These are phyloP conservation scores for Troglohyphantes excavatus DNA, from an alignment of 2,888 invertebrate genomes.

Conservation along the genomic window DNA sequence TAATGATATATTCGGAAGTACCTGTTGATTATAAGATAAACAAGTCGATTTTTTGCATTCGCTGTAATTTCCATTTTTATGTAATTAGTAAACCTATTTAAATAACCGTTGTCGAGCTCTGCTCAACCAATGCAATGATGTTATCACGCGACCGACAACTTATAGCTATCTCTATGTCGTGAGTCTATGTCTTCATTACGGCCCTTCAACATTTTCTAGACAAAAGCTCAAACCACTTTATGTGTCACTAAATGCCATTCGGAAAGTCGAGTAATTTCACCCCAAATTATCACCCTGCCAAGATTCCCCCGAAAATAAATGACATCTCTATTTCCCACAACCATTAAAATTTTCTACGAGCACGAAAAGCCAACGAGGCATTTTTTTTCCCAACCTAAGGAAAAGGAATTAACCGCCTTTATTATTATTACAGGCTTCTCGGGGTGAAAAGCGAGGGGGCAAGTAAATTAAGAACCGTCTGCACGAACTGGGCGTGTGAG, in stretches of 20 bases:
- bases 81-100: too few relatives aligned
- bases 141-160: too few relatives aligned
- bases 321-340: background rate
- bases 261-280: background rate
- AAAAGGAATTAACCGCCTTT: slow-evolving; percentile 14
- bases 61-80: too few relatives aligned
- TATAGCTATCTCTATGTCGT: too few relatives aligned
- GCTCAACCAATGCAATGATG: too few relatives aligned
- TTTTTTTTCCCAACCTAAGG: background rate
- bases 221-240: background rate
- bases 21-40: too few relatives aligned
- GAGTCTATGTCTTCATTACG: too few relatives aligned
- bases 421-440: background rate
- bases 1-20: too few relatives aligned
- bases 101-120: too few relatives aligned
- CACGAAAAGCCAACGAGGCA: background rate
- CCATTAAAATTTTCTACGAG: background rate
- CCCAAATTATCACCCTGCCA: background rate
- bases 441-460: slow-evolving; percentile 1
- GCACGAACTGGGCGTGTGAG: slow-evolving; percentile 74
- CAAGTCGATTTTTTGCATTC: too few relatives aligned
- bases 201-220: too few relatives aligned
- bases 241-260: background rate
- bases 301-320: background rate
- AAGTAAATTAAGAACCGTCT: slow-evolving; percentile 44